Evolutionary conservation across 2,797 vertebrate genomes (phyloP), one percentile per base, ranked within the genome.

Genomic region (Syngnathus acus): DNA sequence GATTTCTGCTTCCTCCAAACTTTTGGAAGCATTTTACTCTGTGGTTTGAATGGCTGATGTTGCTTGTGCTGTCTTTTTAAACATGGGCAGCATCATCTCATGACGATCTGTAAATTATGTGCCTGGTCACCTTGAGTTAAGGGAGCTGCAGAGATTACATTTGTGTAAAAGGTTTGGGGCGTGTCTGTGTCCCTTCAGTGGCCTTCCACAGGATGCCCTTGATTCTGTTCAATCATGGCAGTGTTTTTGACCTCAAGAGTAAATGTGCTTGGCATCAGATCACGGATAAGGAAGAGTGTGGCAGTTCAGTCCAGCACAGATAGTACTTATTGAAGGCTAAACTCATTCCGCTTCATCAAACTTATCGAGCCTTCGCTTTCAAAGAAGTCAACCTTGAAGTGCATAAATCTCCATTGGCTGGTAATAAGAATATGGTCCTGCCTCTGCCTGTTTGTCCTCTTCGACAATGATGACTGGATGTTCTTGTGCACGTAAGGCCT

Each of bases 41-140:
- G n/a, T 26, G 61, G n/a, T 71, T 26, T 42, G 7, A 4, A 50
- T 8, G 39, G 58, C 3, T 9, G 50, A 38, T 53, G 67, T 62
- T 11, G 23, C 4, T 6, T 16, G 21, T 26, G 3, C 58, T 5
- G 64, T 26, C 55, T 40, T 68, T 32, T 39, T 42, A 45, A 72
- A 64, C 6, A 57, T 71, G 66, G 70, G 26, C 59, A 69, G 71
- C 67, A 65, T 64, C 45, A 68, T 69, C 74, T 63, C 48, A 4
- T 50, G 48, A 50, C 75, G 76, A 67, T 80, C 69, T 78, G 65
- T 83, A 85, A 89, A 73, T 84, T 83, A 87, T 85, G 80, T 77
- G 72, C 73, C 72, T 82, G 81, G 79, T 91, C 86, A 89, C 89
- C 89, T 90, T 92, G 89, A 86, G 71, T 66, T 76, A 82, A 73